phyloP scores from a whole-genome alignment of 2,797 vertebrate species.

The Nasua narica region DNA sequence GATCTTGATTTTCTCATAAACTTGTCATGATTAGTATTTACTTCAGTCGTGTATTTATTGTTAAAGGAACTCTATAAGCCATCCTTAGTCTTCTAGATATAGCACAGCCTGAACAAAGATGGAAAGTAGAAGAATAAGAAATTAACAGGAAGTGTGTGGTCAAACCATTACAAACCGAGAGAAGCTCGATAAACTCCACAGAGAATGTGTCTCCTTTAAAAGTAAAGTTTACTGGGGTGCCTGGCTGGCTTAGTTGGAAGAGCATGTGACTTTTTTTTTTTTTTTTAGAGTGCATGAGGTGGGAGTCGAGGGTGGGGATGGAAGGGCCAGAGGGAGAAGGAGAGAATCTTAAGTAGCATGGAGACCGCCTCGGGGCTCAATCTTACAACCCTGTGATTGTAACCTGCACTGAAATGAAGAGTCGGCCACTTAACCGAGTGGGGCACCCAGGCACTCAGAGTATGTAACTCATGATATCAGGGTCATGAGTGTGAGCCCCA shows the following conservation, averaged over 20 bases:
- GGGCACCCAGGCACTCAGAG: neutral
- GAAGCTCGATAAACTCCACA: neutral
- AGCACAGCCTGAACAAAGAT: constrained; percentile 1
- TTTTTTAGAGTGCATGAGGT: neutral
- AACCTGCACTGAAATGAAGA: neutral
- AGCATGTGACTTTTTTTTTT: neutral
- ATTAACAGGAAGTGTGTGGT: neutral
- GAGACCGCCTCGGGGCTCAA: neutral
- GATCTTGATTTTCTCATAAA: constrained; percentile 30
- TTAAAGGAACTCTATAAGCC: constrained; percentile 22
- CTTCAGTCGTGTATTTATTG: constrained; percentile 28
- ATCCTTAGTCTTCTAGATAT: neutral
- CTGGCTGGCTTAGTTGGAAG: neutral
- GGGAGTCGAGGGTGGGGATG: neutral
- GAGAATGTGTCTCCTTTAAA: neutral
- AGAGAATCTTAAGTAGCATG: neutral
- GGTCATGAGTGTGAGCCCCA: neutral
- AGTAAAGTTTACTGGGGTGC: neutral
- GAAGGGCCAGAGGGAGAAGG: neutral
- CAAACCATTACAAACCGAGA: neutral
- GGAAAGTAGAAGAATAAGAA: constrained; percentile 4
- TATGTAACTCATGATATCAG: neutral
- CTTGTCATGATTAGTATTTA: constrained; percentile 6
- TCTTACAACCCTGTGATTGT: neutral
- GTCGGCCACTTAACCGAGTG: neutral